Base-by-base conservation (phyloP, 2,888 invertebrate species). In the Chaetoderma sp. region DNA sequence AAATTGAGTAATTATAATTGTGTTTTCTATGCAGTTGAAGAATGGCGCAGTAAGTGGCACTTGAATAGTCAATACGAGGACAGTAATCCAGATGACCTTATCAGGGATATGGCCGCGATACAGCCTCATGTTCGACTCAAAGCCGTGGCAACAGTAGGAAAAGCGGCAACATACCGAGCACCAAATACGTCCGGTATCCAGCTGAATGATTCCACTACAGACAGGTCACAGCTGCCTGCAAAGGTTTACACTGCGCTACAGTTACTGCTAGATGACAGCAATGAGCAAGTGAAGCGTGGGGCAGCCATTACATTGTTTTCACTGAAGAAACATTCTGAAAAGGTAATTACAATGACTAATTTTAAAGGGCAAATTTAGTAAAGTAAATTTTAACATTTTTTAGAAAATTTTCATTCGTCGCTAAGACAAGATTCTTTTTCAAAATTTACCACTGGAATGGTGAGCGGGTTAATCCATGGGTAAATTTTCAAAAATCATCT, bases 71-170 rank as follows among this genome's bases (percentile, higher is more conserved):
- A 82, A 71, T 85, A 78, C 71, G 79, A 76, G 10, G 83, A 84
- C 70, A 80, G 83, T 57, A 82, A 78, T 4, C 77, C 81, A 0
- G 83, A 86, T 25, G 85, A 86, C 60, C 77, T 86, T 49, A 80
- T 86, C 27, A 70, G 72, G 39, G 86, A 86, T 72, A 86, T 86
- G 86, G 83, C 83, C 4, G 84, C 84, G 71, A 80, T 85, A 21
- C 85, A 86, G 64, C 71, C 83, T 18, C 83, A 85, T 73, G 82
- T 86, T 30, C 71, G 85, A 25, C 76, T 86, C 4, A 81, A 82
- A 62, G 84, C 85, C 42, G 80, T 86, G 36, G 80, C 82, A 4
- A 86, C 84, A 1, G 77, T 82, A 44, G 82, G 80, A n/a, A 78
- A 83, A 59, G 84, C 83, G 16, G 79, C 81, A 10, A 81, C 83